Evolutionary conservation across 92 coral and sea anemone species (phyloP).

Genomic region (Pocillopora grandis): DNA sequence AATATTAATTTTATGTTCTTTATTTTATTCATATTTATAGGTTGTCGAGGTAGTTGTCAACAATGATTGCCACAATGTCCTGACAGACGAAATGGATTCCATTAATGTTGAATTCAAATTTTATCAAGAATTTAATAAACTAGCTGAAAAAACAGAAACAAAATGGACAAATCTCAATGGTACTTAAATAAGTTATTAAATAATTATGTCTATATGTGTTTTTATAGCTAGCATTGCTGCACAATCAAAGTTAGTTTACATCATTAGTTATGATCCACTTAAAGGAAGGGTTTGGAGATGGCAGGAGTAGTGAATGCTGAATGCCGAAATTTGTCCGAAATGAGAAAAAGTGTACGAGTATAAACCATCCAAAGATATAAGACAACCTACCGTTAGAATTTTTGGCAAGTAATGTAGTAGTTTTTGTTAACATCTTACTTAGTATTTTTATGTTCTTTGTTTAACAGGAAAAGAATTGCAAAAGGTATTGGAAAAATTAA

Average conservation of each 20-base stretch:
- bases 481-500: slow-evolving; percentile 17
- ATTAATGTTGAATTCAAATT: slow-evolving; percentile 8
- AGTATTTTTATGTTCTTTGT: no score
- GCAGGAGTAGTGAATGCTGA: background rate
- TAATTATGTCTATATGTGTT: background rate
- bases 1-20: background rate
- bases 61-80: background rate
- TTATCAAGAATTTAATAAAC: background rate
- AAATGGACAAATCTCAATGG: background rate
- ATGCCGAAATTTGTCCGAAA: no score
- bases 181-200: background rate
- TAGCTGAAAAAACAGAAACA: no score
- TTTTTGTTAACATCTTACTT: no score
- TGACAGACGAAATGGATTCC: background rate
- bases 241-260: no score
- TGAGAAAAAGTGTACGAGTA: no score
- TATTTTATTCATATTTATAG: background rate
- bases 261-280: no score
- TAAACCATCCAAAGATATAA: no score
- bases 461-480: slow-evolving; percentile 26
- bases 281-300: background rate
- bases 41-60: slow-evolving; percentile 5
- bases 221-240: background rate
- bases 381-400: no score
- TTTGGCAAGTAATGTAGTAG: no score